A percentile compares a stretch with the other conserved stretches of the same genome.
Evolutionary conservation across 2,797 vertebrate species (phyloP).

Genomic region (Acestrorhynchus altus): DNA sequence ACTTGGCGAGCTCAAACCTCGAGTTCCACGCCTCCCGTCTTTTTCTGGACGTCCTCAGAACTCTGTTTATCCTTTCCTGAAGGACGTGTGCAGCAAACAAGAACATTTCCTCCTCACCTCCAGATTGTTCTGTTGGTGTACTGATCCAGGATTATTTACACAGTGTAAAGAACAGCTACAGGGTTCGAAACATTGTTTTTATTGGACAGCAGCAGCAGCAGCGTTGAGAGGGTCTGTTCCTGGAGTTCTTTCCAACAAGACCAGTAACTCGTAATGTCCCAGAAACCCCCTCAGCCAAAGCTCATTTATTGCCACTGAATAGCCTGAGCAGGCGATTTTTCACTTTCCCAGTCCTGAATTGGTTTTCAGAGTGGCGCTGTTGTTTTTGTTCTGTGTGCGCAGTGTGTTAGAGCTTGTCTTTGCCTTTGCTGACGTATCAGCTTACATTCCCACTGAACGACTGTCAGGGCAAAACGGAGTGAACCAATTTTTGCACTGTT

Average conservation of each 20-base stretch:
- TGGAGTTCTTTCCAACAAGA: neutral
- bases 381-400: constrained; percentile 25
- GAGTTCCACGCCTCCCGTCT: no score
- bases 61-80: no score
- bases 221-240: neutral
- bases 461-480: neutral
- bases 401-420: constrained; percentile 25
- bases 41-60: no score
- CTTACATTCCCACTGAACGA: constrained; percentile 1
- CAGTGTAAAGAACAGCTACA: no score
- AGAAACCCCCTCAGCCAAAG: neutral
- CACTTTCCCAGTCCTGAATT: constrained; percentile 35
- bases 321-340: constrained; percentile 23
- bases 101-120: no score
- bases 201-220: no score
- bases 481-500: neutral
- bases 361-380: constrained; percentile 26
- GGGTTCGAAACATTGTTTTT: no score
- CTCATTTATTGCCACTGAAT: constrained; percentile 16
- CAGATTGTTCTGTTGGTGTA: no score
- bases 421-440: neutral
- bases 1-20: no score
- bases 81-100: no score
- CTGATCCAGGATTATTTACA: no score
- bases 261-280: neutral